Base-by-base conservation (phyloP, 1,140 invertebrate genomes). In the Tetramorium parvispinum region DNA sequence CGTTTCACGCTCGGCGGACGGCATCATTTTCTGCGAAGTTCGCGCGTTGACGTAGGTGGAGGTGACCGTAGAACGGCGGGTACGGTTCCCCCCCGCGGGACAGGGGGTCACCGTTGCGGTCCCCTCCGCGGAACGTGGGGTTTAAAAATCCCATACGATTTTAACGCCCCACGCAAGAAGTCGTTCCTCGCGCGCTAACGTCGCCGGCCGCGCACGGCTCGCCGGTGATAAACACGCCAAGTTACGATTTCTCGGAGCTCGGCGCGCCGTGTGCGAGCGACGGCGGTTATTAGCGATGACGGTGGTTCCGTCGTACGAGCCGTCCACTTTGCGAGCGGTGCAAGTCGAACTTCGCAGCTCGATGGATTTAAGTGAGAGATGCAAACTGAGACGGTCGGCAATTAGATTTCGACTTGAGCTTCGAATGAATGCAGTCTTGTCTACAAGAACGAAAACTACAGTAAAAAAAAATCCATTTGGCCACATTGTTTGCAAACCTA, bases 191-290 rank as follows among this genome's bases (percentile, higher is more conserved):
- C 16, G 92, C 88, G 91, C 93, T 91, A 93, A 93, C 89, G 93
- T 91, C 90, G 90, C 87, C 91, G 91, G 88, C 85, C 75, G 87
- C 79, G 89, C 90, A 85, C 76, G 86, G 87, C 75, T 78, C 86
- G 92, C 85, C 85, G 88, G 93, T 91, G 94, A 95, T 95, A 95
- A 95, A 95, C 94, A 95, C 94, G 94, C 92, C 91, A 95, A 94
- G 95, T 95, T 95, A 95, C 94, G 95, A 94, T 95, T 95, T 95
- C 95, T 95, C 87, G 92, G 94, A 95, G 93, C 87, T 94, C 81
- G 90, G 91, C 92, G 90, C 53, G 70, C 73, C 59, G 88, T 85
- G 73, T 86, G 71, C 40, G 85, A 89, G 85, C 85, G 85, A 81
- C 79, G 71, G 27, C 86, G 63, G 27, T 81, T 87, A 79, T 86